A percentile compares a stretch with the other conserved stretches of the same genome.
Conservation (phyloP, 1,140 invertebrate genomes). For the Lepeophtheirus salmonis region DNA sequence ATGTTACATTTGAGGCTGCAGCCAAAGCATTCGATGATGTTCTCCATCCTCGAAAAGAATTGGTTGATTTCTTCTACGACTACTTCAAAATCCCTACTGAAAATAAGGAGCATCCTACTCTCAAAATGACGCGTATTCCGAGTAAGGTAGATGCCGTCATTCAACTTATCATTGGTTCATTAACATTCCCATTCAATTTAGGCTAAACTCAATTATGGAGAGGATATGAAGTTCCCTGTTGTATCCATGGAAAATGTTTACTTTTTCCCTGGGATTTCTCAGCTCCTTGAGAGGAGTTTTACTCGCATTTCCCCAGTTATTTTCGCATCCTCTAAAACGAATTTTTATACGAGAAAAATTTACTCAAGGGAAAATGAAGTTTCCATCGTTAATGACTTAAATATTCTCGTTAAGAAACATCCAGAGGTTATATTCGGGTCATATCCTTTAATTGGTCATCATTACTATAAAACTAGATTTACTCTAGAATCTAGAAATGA, state of each 20-base stretch:
- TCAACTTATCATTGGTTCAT: too few species aligned
- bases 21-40: constrained; percentile 46
- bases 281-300: constrained; percentile 41
- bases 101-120: constrained; percentile 26
- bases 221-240: constrained; percentile 35
- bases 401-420: constrained; percentile 34
- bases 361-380: neutral
- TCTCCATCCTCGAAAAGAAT: constrained; percentile 36
- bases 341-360: neutral
- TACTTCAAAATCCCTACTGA: constrained; percentile 24
- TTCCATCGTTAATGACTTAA: constrained; percentile 26
- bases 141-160: too few species aligned
- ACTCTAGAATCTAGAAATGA: constrained; percentile 3
- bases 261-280: constrained; percentile 55
- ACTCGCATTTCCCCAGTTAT: constrained; percentile 5
- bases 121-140: constrained; percentile 33
- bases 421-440: constrained; percentile 42
- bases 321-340: neutral
- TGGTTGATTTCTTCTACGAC: constrained; percentile 36
- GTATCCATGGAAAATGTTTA: constrained; percentile 49
- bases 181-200: neutral
- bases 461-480: constrained; percentile 19
- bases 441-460: constrained; percentile 40
- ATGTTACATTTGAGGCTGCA: constrained; percentile 57
- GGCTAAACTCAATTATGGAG: neutral